Evolutionary conservation across 2,113 vertebrate genomes (phyloP).

Genomic region (Bostrychus sinensis): DNA sequence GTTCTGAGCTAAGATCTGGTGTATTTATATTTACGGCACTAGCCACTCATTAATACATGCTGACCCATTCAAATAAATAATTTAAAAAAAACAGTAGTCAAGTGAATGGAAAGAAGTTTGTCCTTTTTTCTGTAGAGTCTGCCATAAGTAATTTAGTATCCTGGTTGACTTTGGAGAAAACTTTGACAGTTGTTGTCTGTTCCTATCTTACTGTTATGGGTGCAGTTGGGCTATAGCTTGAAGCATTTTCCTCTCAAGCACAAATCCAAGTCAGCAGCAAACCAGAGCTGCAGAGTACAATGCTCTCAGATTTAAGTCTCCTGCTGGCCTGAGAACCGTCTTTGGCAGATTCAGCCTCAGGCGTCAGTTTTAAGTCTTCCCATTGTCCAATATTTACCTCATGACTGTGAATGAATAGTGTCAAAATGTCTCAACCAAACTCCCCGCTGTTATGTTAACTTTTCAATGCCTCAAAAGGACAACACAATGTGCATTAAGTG

Average conservation of each 20-base stretch:
- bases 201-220: slow-evolving; percentile 11
- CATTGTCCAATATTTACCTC: slow-evolving; percentile 53
- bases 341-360: slow-evolving; percentile 36
- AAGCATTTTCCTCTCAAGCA: slow-evolving; percentile 19
- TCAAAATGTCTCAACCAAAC: slow-evolving; percentile 17
- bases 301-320: slow-evolving; percentile 22
- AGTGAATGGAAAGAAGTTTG: neutral
- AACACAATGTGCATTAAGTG: neutral
- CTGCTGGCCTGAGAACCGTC: slow-evolving; percentile 23
- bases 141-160: slow-evolving; percentile 16
- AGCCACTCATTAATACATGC: no score
- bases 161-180: slow-evolving; percentile 14
- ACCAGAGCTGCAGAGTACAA: neutral
- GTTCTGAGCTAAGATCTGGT: no score
- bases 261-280: slow-evolving; percentile 20
- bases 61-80: no score
- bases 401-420: slow-evolving; percentile 14
- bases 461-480: slow-evolving; percentile 17
- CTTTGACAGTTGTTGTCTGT: slow-evolving; percentile 17
- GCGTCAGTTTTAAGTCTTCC: slow-evolving; percentile 17
- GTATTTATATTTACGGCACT: no score
- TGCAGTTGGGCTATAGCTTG: slow-evolving; percentile 3
- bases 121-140: neutral
- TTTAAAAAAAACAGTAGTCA: no score
- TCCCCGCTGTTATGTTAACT: slow-evolving; percentile 16